These are phyloP conservation scores for Halocaridina rubra DNA, from an alignment of 2,888 invertebrate species.

Conservation along the genomic window DNA sequence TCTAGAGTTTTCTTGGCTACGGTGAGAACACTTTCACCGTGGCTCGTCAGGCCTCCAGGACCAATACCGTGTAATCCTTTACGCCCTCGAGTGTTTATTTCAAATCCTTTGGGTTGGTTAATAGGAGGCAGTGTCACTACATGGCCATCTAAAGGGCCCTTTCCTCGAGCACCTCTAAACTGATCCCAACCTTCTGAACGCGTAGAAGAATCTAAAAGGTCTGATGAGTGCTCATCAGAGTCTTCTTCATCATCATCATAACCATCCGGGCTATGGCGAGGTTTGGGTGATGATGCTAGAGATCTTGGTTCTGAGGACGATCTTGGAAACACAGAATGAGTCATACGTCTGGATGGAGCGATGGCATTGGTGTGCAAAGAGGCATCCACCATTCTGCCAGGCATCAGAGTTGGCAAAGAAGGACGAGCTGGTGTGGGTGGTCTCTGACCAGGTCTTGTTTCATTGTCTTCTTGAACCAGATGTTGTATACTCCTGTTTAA, in stretches of 20 bases:
- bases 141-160: constrained; percentile 36
- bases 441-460: constrained; percentile 46
- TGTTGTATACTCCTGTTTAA: constrained; percentile 54
- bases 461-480: constrained; percentile 48
- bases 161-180: constrained; percentile 19
- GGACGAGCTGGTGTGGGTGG: constrained; percentile 62
- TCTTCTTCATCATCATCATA: constrained; percentile 2
- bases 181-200: constrained; percentile 59
- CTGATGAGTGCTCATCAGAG: neutral
- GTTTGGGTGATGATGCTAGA: constrained; percentile 3
- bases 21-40: constrained; percentile 47
- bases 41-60: neutral
- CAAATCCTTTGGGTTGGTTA: constrained; percentile 18
- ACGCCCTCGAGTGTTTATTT: neutral
- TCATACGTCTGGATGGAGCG: neutral
- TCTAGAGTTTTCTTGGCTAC: constrained; percentile 63
- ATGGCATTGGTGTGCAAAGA: constrained; percentile 22
- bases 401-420: constrained; percentile 56
- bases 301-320: constrained; percentile 50
- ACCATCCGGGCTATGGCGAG: neutral
- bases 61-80: neutral
- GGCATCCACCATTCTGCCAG: constrained; percentile 17
- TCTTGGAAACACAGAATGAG: constrained; percentile 11
- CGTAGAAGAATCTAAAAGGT: constrained; percentile 36
- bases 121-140: constrained; percentile 62